phyloP scores from a whole-genome alignment of 1,140 invertebrate genomes.

The Drosophila persimilis region DNA sequence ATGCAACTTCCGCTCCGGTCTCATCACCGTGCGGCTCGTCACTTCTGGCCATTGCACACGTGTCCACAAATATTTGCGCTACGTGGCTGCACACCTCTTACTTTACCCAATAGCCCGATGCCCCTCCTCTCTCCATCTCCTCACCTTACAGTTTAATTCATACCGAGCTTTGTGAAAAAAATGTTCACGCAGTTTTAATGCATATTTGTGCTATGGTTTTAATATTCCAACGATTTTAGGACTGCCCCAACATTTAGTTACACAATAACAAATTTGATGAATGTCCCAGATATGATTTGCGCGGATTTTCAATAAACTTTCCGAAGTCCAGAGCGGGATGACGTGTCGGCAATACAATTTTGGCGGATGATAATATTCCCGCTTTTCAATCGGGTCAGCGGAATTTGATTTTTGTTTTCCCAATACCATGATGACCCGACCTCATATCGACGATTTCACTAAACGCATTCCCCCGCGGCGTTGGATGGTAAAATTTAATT shows the following conservation, averaged over 20 bases:
- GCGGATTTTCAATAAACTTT: slow-evolving; percentile 46
- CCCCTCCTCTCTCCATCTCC: not conserved
- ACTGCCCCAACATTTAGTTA: slow-evolving; percentile 31
- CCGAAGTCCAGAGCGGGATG: not conserved
- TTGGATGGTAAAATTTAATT: slow-evolving; percentile 66
- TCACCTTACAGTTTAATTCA: too few relatives aligned
- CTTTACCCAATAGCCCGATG: slow-evolving; percentile 15
- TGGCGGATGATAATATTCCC: slow-evolving; percentile 56
- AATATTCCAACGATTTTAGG: slow-evolving; percentile 57
- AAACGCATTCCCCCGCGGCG: slow-evolving; percentile 1
- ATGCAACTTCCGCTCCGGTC: slow-evolving; percentile 27
- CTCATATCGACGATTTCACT: slow-evolving; percentile 11
- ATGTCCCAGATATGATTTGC: not conserved
- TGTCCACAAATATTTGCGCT: slow-evolving; percentile 79
- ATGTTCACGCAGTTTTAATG: slow-evolving; percentile 24
- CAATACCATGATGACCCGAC: slow-evolving; percentile 8
- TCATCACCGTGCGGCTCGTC: slow-evolving; percentile 36
- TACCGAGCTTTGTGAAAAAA: slow-evolving; percentile 16
- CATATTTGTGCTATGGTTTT: slow-evolving; percentile 59
- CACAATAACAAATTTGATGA: slow-evolving; percentile 30
- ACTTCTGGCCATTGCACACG: slow-evolving; percentile 73
- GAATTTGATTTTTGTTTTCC: slow-evolving; percentile 70
- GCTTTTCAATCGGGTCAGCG: slow-evolving; percentile 55
- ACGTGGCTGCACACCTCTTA: slow-evolving; percentile 70
- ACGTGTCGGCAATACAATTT: slow-evolving; percentile 16